Percentiles rank a stretch among this genome's conserved stretches.
Evolutionary conservation across 2,888 invertebrate genomes (phyloP).

Genomic region (Heterodera filipjevi): DNA sequence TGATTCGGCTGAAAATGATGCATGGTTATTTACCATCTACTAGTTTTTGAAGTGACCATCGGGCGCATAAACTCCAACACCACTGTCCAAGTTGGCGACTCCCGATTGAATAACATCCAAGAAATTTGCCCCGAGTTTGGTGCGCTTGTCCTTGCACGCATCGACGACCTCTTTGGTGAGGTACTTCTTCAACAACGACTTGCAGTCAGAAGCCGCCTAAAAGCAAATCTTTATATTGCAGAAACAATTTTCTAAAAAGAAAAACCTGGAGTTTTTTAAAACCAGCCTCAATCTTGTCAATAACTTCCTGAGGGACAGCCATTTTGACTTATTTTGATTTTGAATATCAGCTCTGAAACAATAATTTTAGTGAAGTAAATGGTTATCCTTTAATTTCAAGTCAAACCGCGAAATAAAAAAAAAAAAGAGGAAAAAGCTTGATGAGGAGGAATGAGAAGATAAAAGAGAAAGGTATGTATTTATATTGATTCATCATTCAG

Average conservation of each 20-base stretch:
- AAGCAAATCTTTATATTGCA: too few species aligned
- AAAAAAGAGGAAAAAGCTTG: too few species aligned
- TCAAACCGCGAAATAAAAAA: too few species aligned
- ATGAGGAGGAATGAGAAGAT: too few species aligned
- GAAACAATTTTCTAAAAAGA: too few species aligned
- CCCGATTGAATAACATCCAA: constrained; percentile 82
- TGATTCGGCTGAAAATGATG: constrained; percentile 75
- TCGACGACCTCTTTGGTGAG: constrained; percentile 76
- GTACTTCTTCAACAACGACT: constrained; percentile 93
- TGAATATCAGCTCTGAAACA: too few species aligned
- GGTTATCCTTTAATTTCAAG: too few species aligned
- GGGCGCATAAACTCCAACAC: constrained; percentile 80
- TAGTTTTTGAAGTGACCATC: constrained; percentile 27
- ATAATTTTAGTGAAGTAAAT: too few species aligned
- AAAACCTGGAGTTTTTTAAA: constrained; percentile 62
- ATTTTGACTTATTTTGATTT: constrained; percentile 13
- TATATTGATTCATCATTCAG: not conserved
- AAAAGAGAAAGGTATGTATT: not conserved
- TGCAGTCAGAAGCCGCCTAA: constrained; percentile 74
- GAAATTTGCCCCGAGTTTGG: constrained; percentile 87
- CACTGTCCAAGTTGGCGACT: constrained; percentile 91
- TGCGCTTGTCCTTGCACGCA: constrained; percentile 83
- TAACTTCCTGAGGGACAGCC: constrained; percentile 36
- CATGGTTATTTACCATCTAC: not conserved
- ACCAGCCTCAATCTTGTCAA: constrained; percentile 58